Percentiles rank a stretch among this genome's conserved stretches.
Evolutionary conservation across 2,113 vertebrate species (phyloP).

Genomic region (Amia ocellicauda): DNA sequence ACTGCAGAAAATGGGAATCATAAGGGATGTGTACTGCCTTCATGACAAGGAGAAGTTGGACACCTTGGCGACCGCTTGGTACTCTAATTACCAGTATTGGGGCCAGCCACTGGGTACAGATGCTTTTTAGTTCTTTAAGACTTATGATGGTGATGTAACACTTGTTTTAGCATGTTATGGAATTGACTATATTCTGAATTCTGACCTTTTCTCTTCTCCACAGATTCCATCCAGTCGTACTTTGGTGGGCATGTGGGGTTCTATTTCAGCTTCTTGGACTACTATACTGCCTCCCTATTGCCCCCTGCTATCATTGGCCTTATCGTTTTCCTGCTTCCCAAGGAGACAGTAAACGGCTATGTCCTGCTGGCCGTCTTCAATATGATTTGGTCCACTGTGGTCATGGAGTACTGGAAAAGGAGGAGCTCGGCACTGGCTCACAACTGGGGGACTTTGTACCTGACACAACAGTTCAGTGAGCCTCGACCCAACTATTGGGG

Average conservation of each 20-base stretch:
- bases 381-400: constrained; percentile 72
- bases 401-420: constrained; percentile 75
- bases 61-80: constrained; percentile 62
- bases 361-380: constrained; percentile 70
- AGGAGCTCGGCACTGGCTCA: constrained; percentile 61
- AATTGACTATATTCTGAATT: not conserved
- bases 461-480: constrained; percentile 63
- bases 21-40: constrained; percentile 60
- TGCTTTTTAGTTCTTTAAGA: not conserved
- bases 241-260: constrained; percentile 66
- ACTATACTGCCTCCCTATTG: constrained; percentile 72
- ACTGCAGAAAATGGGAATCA: constrained; percentile 54
- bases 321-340: constrained; percentile 49
- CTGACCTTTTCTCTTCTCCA: no score
- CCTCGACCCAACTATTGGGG: constrained; percentile 67
- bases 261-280: constrained; percentile 77
- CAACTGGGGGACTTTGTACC: constrained; percentile 63
- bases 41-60: constrained; percentile 53
- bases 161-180: not conserved
- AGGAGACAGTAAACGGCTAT: constrained; percentile 50
- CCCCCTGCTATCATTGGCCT: constrained; percentile 63
- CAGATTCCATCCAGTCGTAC: constrained; percentile 67
- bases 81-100: constrained; percentile 54
- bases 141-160: not conserved
- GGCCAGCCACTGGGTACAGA: constrained; percentile 65